phyloP scores from a whole-genome alignment of 2,113 vertebrate species.

The Candoia aspera region DNA sequence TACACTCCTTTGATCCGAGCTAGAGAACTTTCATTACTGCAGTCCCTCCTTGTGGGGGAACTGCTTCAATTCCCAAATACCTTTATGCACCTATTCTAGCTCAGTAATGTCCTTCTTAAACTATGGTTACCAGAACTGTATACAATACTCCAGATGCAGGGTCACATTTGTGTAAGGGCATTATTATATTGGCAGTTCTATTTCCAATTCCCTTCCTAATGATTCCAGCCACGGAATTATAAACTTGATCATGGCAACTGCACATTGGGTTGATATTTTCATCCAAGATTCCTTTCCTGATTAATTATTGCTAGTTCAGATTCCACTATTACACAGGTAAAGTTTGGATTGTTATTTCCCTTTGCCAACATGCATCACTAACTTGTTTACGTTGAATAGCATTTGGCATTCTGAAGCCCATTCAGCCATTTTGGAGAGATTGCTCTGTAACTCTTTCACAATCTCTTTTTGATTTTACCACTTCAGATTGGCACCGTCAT shows the following conservation, averaged over 20 bases:
- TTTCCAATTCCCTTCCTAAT: neutral
- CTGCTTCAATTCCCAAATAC: neutral
- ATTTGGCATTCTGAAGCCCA: neutral
- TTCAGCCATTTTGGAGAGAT: neutral
- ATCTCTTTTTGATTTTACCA: neutral
- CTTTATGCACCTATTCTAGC: neutral
- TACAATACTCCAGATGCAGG: neutral
- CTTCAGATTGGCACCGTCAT: neutral
- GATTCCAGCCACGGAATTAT: neutral
- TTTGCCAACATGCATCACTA: neutral
- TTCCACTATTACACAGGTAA: neutral
- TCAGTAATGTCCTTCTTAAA: neutral
- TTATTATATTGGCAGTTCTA: neutral
- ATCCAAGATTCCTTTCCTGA: neutral
- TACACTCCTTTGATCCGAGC: neutral
- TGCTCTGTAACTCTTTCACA: neutral
- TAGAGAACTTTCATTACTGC: neutral
- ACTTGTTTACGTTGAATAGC: neutral
- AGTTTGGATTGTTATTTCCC: neutral
- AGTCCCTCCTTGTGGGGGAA: neutral
- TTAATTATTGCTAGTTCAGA: neutral
- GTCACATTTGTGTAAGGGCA: neutral
- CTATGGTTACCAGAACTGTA: neutral
- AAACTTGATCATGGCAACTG: neutral
- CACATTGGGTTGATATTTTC: neutral